phyloP scores from a whole-genome alignment of 1,140 invertebrate genomes.

The Sarcophaga peregrina region DNA sequence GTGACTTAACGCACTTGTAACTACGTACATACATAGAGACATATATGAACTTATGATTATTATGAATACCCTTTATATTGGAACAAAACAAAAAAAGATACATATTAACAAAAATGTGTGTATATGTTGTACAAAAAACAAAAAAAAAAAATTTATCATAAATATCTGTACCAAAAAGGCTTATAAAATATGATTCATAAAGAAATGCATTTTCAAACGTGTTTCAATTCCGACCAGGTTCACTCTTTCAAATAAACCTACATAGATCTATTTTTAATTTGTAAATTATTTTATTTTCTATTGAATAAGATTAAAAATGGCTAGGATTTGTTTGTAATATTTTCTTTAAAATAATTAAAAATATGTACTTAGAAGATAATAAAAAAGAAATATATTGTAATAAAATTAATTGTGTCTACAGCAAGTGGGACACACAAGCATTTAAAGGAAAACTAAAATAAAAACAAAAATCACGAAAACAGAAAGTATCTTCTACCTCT shows the following conservation, averaged over 20 bases:
- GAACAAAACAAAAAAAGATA: not conserved
- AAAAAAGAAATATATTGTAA: not conserved
- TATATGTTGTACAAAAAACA: not conserved
- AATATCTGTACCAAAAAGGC: too few species aligned
- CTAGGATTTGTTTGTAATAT: too few species aligned
- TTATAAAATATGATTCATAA: not conserved
- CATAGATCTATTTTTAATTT: not conserved
- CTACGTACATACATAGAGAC: not conserved
- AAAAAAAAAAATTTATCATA: not conserved
- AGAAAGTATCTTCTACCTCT: not conserved
- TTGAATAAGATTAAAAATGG: too few species aligned
- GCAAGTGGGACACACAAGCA: conserved; percentile 7
- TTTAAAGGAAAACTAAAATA: not conserved
- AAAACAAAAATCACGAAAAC: not conserved
- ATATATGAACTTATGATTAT: not conserved
- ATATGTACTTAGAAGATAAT: not conserved
- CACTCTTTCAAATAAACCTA: not conserved
- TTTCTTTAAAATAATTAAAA: not conserved
- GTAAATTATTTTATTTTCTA: too few species aligned
- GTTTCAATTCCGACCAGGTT: conserved; percentile 58
- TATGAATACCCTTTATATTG: not conserved
- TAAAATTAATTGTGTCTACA: not conserved
- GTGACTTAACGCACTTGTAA: too few species aligned
- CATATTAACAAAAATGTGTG: too few species aligned
- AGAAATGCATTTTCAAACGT: conserved; percentile 58